Conservation (phyloP, 37 sponge, comb jelly and placozoan species). For the Spongilla lacustris region DNA sequence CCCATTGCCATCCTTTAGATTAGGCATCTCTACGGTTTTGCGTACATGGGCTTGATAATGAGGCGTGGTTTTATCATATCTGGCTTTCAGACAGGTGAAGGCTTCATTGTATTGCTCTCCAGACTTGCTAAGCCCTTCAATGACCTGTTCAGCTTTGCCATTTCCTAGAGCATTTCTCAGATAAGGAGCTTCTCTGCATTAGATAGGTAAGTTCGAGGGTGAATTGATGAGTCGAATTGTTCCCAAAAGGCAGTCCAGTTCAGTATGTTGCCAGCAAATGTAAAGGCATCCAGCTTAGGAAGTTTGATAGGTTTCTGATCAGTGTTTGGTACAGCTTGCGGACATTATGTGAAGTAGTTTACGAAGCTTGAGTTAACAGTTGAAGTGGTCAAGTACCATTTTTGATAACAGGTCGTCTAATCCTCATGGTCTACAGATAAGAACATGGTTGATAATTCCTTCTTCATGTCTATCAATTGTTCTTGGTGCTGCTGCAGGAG, state of each 20-base stretch:
- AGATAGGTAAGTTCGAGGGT: not conserved
- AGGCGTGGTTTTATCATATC: constrained; percentile 4
- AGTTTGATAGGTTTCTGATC: not conserved
- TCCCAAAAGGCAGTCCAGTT: not conserved
- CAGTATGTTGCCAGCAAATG: not conserved
- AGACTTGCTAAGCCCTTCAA: not conserved
- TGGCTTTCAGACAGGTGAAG: not conserved
- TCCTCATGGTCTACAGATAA: not conserved
- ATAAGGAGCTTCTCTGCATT: constrained; percentile 6
- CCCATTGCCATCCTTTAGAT: not conserved
- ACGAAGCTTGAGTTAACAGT: not conserved
- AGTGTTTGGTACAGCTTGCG: not conserved
- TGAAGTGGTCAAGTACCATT: not conserved
- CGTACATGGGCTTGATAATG: not conserved
- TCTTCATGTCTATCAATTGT: not conserved
- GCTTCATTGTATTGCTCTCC: constrained; percentile 2
- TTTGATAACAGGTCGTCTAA: not conserved
- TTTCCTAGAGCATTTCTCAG: not conserved
- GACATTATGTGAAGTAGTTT: not conserved
- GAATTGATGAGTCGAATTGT: not conserved
- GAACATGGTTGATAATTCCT: not conserved
- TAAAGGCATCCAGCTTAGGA: not conserved
- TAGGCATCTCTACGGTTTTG: not conserved
- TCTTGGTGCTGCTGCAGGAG: not conserved
- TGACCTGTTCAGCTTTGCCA: not conserved